Conservation (phyloP, 2,113 vertebrate genomes). For the Gopherus flavomarginatus region DNA sequence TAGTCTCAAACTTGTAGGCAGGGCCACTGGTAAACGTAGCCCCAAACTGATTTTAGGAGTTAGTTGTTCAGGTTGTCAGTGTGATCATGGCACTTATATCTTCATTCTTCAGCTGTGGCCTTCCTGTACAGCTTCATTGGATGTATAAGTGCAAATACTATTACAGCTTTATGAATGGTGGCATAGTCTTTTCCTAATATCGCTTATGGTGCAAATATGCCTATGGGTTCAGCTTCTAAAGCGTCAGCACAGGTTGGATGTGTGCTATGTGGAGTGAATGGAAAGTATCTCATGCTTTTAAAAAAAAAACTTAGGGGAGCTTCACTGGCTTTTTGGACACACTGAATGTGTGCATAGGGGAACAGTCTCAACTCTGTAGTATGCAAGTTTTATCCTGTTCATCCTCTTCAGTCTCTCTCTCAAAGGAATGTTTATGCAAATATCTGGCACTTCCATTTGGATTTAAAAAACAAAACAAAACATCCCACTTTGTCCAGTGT, state of each 20-base stretch:
- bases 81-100: neutral
- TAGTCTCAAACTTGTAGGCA: neutral
- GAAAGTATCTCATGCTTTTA: neutral
- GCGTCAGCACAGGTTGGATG: neutral
- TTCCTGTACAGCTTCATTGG: neutral
- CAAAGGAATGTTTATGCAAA: neutral
- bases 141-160: neutral
- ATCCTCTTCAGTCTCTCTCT: neutral
- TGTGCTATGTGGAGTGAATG: neutral
- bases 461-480: neutral
- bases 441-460: neutral
- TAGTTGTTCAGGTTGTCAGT: neutral
- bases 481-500: neutral
- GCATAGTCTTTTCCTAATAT: neutral
- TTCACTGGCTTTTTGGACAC: neutral
- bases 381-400: neutral
- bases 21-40: neutral
- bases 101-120: neutral
- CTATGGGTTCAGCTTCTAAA: neutral
- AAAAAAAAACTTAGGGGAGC: neutral
- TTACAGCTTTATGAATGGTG: neutral
- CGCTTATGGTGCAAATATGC: neutral
- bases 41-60: fast-evolving
- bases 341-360: neutral
- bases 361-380: neutral